Evolutionary conservation across 2,888 invertebrate species (phyloP), one percentile per base, ranked within the genome.

Genomic region (Kuschelorhynchus macadamiae): DNA sequence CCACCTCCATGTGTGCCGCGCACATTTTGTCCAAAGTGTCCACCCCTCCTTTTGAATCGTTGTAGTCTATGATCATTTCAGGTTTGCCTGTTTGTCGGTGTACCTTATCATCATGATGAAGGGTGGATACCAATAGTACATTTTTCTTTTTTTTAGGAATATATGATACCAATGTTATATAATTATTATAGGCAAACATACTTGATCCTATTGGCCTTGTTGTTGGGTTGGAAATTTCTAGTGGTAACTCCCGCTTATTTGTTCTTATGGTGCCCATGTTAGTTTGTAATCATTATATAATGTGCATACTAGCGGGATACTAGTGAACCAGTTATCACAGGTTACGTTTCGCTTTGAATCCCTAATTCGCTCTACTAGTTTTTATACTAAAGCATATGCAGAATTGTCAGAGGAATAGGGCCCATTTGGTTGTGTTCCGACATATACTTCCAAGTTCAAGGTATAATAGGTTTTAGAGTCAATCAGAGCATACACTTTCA

Each of bases 91-190:
- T 71, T 64, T 14, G 25, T 59, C 75, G 49, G n/a, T n/a, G n/a
- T n/a, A 79, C 76, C 44, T 63, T 67, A 44, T 74, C 59, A 62
- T 77, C 76, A 66, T 75, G 74, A 68, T 79, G 77, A 33, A 78
- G 42, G n/a, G 71, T 73, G 41, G 79, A 79, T 69, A 79, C 55
- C 39, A 75, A 57, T 33, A 77, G 14, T 18, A 79, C 76, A 68
- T 75, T 73, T 70, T 78, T n/a, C n/a, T 36, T 36, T 67, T 72
- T 73, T 62, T 77, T 77, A 42, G 78, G 75, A 16, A 76, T 71
- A 66, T 78, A 78, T 44, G 77, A 44, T 17, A 44, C 44, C 44
- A 44, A 44, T 8, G 14, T 44, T 18, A 44, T 44, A 16, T 16
- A 16, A 44, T 18, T 7, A 25, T 25, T 25, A 25, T 25, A 25